Percentiles rank a stretch among this genome's conserved stretches.
These are phyloP conservation scores for Heliconius nattereri DNA, from an alignment of 1,140 invertebrate genomes.

Conservation along the genomic window DNA sequence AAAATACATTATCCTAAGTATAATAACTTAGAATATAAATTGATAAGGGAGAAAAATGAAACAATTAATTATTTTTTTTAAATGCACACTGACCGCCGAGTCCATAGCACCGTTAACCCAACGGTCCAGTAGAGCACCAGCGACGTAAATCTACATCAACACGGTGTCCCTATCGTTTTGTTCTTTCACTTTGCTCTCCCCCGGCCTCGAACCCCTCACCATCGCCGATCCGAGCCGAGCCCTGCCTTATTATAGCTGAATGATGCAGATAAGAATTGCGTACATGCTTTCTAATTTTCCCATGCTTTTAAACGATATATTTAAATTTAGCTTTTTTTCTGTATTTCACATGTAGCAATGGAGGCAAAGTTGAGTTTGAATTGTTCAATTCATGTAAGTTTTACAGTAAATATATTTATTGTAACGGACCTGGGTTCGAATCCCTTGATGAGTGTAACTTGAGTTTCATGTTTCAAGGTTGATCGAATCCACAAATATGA, in stretches of 20 bases:
- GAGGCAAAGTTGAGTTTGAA: too few relatives aligned
- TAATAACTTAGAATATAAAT: too few relatives aligned
- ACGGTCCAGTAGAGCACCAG: conserved; percentile 72
- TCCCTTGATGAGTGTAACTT: too few relatives aligned
- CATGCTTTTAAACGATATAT: background rate
- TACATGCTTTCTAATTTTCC: conserved; percentile 7
- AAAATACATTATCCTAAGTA: too few relatives aligned
- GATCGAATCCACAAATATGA: too few relatives aligned
- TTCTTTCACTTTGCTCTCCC: conserved; percentile 61
- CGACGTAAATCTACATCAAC: conserved; percentile 76
- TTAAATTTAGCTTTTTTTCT: background rate
- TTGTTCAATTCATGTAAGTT: too few relatives aligned
- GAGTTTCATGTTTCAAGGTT: too few relatives aligned
- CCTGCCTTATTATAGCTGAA: conserved; percentile 49
- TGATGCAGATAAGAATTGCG: conserved; percentile 27
- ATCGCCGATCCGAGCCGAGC: conserved; percentile 33
- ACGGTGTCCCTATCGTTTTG: conserved; percentile 69
- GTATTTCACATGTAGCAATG: background rate
- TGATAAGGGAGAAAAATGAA: too few relatives aligned
- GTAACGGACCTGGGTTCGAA: too few relatives aligned
- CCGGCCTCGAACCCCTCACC: conserved; percentile 9
- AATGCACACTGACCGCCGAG: background rate
- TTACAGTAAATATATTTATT: too few relatives aligned
- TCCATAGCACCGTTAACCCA: conserved; percentile 43
- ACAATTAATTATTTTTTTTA: too few relatives aligned